These are phyloP conservation scores for Amphilophus citrinellus DNA, from an alignment of 2,113 vertebrate species.

Conservation along the genomic window DNA sequence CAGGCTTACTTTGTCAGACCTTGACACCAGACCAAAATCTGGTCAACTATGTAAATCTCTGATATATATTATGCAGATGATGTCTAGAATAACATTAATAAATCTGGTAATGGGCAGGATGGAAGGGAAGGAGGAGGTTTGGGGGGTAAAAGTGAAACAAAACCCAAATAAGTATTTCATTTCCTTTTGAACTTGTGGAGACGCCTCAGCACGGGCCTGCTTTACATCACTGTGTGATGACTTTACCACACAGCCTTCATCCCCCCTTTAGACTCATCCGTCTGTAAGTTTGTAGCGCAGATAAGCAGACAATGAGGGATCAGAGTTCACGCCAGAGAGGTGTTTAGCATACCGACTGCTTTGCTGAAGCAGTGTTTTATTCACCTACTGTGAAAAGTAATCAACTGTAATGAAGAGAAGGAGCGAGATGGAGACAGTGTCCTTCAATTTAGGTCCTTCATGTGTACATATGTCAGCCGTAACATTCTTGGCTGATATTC, in stretches of 20 bases:
- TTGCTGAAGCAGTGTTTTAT: slow-evolving; percentile 29
- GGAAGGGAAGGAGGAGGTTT: slow-evolving; percentile 32
- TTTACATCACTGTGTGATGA: slow-evolving; percentile 82
- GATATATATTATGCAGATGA: slow-evolving; percentile 64
- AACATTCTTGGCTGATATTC: slow-evolving; percentile 10
- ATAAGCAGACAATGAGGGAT: slow-evolving; percentile 77
- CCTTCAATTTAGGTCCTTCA: neutral
- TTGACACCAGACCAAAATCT: slow-evolving; percentile 57
- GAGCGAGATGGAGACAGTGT: neutral
- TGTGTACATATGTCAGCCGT: neutral
- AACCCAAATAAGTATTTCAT: slow-evolving; percentile 83
- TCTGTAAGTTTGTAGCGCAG: slow-evolving; percentile 70
- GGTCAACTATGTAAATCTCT: slow-evolving; percentile 60
- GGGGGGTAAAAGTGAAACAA: slow-evolving; percentile 27
- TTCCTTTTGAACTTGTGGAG: slow-evolving; percentile 82
- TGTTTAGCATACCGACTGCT: slow-evolving; percentile 53
- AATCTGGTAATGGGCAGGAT: slow-evolving; percentile 70
- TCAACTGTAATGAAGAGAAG: slow-evolving; percentile 21
- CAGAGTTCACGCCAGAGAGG: slow-evolving; percentile 43
- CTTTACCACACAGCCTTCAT: slow-evolving; percentile 77
- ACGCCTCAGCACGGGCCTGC: slow-evolving; percentile 59
- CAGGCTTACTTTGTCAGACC: slow-evolving; percentile 50
- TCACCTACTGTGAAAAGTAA: slow-evolving; percentile 37
- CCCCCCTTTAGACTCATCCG: slow-evolving; percentile 63
- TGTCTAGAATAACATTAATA: slow-evolving; percentile 78